A percentile compares a stretch with the other conserved stretches of the same genome.
phyloP scores from a whole-genome alignment of 2,888 invertebrate genomes.

The Temnothorax rugatulus region DNA sequence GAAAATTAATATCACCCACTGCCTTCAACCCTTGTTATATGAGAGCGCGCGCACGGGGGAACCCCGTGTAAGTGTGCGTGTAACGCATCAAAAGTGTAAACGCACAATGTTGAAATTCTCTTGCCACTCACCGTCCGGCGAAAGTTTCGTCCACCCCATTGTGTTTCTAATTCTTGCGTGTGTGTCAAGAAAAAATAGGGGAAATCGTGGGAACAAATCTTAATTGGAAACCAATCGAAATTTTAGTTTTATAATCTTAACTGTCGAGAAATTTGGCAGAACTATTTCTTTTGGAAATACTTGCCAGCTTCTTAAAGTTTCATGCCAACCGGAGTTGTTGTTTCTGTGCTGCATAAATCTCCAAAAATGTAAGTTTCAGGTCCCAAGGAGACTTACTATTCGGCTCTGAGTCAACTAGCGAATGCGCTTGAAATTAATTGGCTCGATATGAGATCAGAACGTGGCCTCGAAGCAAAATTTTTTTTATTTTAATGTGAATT shows the following conservation, averaged over 20 bases:
- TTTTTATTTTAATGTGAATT: neutral
- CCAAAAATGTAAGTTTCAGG: neutral
- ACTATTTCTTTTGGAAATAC: neutral
- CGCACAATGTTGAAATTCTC: slow-evolving; percentile 62
- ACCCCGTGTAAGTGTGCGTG: slow-evolving; percentile 65
- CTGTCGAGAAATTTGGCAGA: neutral
- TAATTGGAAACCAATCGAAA: neutral
- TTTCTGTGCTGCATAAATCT: neutral
- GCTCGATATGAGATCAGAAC: neutral
- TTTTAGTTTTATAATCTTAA: neutral
- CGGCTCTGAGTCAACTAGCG: too few species aligned
- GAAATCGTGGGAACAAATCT: neutral
- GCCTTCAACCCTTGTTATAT: slow-evolving; percentile 65
- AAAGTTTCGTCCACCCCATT: slow-evolving; percentile 69
- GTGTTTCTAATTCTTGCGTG: slow-evolving; percentile 27
- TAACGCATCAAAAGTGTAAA: slow-evolving; percentile 73
- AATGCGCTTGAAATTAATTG: neutral
- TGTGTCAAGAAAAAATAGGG: neutral
- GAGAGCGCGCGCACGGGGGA: slow-evolving; percentile 49
- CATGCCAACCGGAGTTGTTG: too few species aligned
- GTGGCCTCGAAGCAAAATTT: neutral
- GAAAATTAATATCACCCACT: slow-evolving; percentile 79
- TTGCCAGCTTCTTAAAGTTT: too few species aligned
- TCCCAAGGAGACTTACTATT: neutral
- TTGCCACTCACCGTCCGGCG: slow-evolving; percentile 25